Evolutionary conservation across 2,888 invertebrate species (phyloP).

Genomic region (Philopedon plagiatum): DNA sequence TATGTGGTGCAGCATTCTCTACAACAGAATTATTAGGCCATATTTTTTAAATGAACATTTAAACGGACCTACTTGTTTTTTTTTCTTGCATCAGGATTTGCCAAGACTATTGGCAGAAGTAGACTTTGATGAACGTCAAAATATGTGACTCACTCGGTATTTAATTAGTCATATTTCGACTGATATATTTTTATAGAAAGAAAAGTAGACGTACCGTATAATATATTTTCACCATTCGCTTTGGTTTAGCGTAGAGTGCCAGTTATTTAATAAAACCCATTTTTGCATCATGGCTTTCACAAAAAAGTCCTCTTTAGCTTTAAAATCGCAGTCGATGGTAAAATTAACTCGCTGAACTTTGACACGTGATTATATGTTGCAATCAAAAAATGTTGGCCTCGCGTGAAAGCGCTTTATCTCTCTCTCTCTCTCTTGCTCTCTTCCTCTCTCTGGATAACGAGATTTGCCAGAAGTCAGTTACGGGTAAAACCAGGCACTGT

Average conservation of each 20-base stretch:
- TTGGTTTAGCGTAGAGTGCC: neutral
- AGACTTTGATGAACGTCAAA: no score
- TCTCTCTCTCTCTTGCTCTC: slow-evolving; percentile 47
- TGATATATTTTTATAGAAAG: no score
- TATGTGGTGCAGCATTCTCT: no score
- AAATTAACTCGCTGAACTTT: slow-evolving; percentile 64
- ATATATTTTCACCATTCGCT: neutral
- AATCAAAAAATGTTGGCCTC: slow-evolving; percentile 50
- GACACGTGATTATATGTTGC: slow-evolving; percentile 65
- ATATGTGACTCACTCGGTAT: no score
- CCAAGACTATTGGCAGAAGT: no score
- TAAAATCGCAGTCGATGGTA: slow-evolving; percentile 58
- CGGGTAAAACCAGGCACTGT: slow-evolving; percentile 42
- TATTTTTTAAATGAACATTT: no score
- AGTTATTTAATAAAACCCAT: slow-evolving; percentile 13
- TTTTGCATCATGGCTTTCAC: slow-evolving; percentile 21
- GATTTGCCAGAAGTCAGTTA: slow-evolving; percentile 50
- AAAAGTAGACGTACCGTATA: no score
- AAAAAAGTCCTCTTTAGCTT: slow-evolving; percentile 49
- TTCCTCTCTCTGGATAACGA: slow-evolving; percentile 51
- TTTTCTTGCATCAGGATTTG: no score
- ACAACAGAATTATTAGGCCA: no score
- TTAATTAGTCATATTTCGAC: no score
- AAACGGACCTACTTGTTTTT: no score
- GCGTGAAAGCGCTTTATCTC: slow-evolving; percentile 51